Percentiles rank a stretch among this genome's conserved stretches.
phyloP scores from a whole-genome alignment of 2,888 invertebrate species.

The Sclerodermus sp. region DNA sequence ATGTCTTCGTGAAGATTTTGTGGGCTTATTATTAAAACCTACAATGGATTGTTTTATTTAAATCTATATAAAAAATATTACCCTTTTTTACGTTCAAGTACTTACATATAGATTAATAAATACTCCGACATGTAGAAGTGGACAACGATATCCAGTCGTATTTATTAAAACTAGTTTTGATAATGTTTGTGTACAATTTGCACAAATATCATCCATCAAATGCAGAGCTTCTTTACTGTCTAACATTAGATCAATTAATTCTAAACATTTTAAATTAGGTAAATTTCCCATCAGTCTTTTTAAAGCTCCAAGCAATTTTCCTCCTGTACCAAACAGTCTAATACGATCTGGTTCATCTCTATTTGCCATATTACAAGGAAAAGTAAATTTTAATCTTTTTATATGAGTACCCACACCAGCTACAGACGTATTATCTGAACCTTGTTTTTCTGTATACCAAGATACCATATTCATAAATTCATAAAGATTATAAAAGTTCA shows the following conservation, averaged over 20 bases:
- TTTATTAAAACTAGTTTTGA: conserved; percentile 71
- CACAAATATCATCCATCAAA: conserved; percentile 73
- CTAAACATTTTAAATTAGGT: conserved; percentile 65
- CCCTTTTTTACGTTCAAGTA: conserved; percentile 3
- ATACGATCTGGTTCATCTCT: conserved; percentile 66
- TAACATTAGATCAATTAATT: conserved; percentile 74
- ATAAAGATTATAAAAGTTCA: conserved; percentile 79
- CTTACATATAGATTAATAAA: conserved; percentile 72
- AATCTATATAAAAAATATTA: neutral
- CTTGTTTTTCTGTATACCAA: conserved; percentile 66
- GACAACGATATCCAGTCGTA: conserved; percentile 70
- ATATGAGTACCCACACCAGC: conserved; percentile 64
- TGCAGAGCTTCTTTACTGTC: conserved; percentile 71
- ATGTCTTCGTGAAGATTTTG: conserved; percentile 77
- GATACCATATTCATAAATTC: conserved; percentile 83
- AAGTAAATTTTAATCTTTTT: conserved; percentile 68
- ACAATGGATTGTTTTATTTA: conserved; percentile 15
- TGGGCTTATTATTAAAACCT: conserved; percentile 69
- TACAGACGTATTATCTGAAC: conserved; percentile 40
- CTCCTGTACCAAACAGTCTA: conserved; percentile 77
- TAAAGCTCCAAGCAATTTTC: conserved; percentile 67
- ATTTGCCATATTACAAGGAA: conserved; percentile 73
- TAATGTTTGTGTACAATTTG: conserved; percentile 67
- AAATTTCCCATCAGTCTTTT: conserved; percentile 72
- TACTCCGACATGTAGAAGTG: conserved; percentile 73